These are phyloP conservation scores for Sebastes trivittatus DNA, from an alignment of 2,797 vertebrate genomes.

Conservation along the genomic window DNA sequence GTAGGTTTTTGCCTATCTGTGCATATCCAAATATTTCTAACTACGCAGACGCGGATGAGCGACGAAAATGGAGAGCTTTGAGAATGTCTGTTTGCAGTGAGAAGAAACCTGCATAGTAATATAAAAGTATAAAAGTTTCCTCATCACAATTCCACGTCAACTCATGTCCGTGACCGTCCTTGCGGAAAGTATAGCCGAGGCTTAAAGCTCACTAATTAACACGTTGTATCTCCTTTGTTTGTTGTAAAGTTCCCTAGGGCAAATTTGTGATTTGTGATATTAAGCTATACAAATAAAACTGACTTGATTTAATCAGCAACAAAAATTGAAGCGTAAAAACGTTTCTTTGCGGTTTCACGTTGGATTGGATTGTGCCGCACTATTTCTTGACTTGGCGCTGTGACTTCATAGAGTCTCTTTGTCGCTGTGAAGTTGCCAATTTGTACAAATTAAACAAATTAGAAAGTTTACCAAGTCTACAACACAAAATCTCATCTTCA, in stretches of 20 bases:
- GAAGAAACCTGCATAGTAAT: rapidly evolving
- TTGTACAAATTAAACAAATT: not conserved
- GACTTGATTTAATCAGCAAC: not conserved
- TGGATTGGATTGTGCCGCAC: not conserved
- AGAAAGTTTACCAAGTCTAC: not conserved
- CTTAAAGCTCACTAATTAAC: not conserved
- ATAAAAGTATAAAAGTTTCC: too few relatives aligned
- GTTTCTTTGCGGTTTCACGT: rapidly evolving
- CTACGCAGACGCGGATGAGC: rapidly evolving
- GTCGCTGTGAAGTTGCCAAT: not conserved
- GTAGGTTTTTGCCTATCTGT: rapidly evolving
- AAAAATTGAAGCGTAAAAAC: not conserved
- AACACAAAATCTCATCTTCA: not conserved
- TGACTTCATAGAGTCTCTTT: not conserved
- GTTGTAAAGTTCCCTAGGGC: too few relatives aligned
- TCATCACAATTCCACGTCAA: too few relatives aligned
- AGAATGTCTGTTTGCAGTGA: too few relatives aligned
- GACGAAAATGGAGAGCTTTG: too few relatives aligned
- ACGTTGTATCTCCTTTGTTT: not conserved
- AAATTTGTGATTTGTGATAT: too few relatives aligned
- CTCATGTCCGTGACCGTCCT: too few relatives aligned
- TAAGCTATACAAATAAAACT: too few relatives aligned
- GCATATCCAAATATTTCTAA: too few relatives aligned
- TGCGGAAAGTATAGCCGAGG: too few relatives aligned
- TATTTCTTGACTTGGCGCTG: not conserved